A percentile compares a stretch with the other conserved stretches of the same genome.
Conservation (phyloP, 2,888 invertebrate genomes). For the Cryptosula pallasiana region DNA sequence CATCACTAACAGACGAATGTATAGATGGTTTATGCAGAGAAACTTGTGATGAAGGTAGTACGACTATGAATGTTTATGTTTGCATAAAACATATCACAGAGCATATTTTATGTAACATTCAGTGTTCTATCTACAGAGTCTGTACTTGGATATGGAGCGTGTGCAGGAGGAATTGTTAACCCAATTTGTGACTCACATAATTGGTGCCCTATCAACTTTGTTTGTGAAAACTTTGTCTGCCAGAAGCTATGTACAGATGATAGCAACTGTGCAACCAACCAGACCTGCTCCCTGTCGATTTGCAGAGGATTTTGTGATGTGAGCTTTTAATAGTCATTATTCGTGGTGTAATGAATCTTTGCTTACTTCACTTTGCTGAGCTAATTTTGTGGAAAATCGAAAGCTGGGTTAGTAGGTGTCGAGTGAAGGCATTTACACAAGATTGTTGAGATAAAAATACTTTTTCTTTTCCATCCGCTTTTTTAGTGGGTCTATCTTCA, state of each 20-base stretch:
- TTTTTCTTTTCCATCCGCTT: too few species aligned
- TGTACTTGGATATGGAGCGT: not conserved
- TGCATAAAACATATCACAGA: too few species aligned
- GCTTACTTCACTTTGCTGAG: too few species aligned
- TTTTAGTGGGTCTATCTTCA: too few species aligned
- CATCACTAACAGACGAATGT: not conserved
- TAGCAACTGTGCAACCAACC: not conserved
- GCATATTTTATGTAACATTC: too few species aligned
- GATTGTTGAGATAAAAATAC: too few species aligned
- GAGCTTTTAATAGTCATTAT: not conserved
- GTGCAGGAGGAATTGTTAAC: conserved; percentile 2
- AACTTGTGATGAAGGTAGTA: conserved; percentile 2
- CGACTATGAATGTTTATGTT: too few species aligned
- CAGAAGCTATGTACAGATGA: not conserved
- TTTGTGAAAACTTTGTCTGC: conserved; percentile 13
- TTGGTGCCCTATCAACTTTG: not conserved
- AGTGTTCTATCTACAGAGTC: not conserved
- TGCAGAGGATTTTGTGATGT: not conserved
- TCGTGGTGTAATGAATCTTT: not conserved
- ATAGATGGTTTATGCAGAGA: conserved; percentile 14
- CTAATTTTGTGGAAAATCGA: too few species aligned
- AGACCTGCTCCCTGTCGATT: not conserved
- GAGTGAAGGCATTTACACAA: too few species aligned
- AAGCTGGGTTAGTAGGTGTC: too few species aligned
- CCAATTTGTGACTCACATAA: not conserved